Conservation (phyloP, 2,797 vertebrate genomes). For the Enoplosus armatus region DNA sequence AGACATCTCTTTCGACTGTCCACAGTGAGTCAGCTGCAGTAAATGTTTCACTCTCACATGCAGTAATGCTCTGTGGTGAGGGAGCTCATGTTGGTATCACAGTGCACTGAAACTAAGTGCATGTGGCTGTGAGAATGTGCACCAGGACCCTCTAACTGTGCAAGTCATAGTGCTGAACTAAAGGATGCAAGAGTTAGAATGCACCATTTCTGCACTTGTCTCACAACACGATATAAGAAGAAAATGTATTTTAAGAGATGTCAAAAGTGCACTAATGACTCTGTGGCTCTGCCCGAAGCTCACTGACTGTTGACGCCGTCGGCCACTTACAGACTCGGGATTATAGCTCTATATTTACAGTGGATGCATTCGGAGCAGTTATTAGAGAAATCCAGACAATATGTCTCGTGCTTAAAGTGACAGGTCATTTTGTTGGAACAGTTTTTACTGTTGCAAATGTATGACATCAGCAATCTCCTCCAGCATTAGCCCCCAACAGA, state of each 20-base stretch:
- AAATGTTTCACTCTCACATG: slow-evolving; percentile 60
- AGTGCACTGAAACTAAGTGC: slow-evolving; percentile 51
- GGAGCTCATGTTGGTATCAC: slow-evolving; percentile 35
- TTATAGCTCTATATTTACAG: slow-evolving; percentile 46
- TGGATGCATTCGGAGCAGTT: slow-evolving; percentile 59
- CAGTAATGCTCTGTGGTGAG: slow-evolving; percentile 39
- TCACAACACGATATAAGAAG: slow-evolving; percentile 29
- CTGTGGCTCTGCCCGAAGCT: slow-evolving; percentile 51
- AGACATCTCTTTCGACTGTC: slow-evolving; percentile 56
- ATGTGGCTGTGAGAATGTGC: slow-evolving; percentile 23
- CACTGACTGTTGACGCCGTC: slow-evolving; percentile 53
- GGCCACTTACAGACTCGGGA: slow-evolving; percentile 45
- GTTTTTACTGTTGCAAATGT: slow-evolving; percentile 43
- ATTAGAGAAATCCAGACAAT: slow-evolving; percentile 57
- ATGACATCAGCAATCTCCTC: slow-evolving; percentile 21
- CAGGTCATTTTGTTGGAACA: slow-evolving; percentile 42
- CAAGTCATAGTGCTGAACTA: slow-evolving; percentile 19
- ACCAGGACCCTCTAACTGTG: slow-evolving; percentile 13
- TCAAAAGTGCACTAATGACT: slow-evolving; percentile 62
- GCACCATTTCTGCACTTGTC: slow-evolving; percentile 42
- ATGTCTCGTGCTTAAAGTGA: slow-evolving; percentile 42
- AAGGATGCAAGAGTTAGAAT: slow-evolving; percentile 40
- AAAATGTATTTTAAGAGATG: slow-evolving; percentile 63
- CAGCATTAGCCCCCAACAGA: slow-evolving; percentile 8
- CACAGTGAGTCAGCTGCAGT: slow-evolving; percentile 56